These are phyloP conservation scores for Cinclus mexicanus DNA, from an alignment of 2,113 vertebrate genomes.

Conservation along the genomic window DNA sequence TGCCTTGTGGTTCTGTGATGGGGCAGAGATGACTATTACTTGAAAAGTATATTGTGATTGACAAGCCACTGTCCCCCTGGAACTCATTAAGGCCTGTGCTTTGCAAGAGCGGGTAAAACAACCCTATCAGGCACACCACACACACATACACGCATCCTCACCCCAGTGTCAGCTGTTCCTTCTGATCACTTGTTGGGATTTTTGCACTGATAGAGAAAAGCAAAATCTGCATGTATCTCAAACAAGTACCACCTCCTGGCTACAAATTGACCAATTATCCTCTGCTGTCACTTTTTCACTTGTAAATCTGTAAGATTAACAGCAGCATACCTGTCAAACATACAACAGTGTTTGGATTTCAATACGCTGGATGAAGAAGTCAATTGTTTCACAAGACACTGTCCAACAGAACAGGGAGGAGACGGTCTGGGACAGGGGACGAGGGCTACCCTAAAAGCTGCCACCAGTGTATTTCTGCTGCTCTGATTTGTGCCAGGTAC, in stretches of 20 bases:
- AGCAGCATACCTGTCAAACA: not conserved
- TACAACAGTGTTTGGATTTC: not conserved
- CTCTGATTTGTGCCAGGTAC: not conserved
- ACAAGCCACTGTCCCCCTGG: constrained; percentile 82
- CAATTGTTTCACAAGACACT: not conserved
- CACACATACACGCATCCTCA: not conserved
- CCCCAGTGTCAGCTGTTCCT: constrained; percentile 22
- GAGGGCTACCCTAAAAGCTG: not conserved
- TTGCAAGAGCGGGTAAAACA: constrained; percentile 71
- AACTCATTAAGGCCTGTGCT: constrained; percentile 82
- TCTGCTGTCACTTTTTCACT: constrained; percentile 12
- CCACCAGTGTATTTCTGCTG: not conserved
- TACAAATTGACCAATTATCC: constrained; percentile 47
- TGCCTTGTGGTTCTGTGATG: constrained; percentile 85
- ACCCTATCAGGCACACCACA: constrained; percentile 69
- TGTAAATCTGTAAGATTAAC: constrained; percentile 8
- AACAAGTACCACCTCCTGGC: constrained; percentile 39
- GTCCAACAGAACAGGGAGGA: not conserved
- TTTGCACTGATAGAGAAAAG: constrained; percentile 43
- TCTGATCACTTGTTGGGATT: constrained; percentile 72
- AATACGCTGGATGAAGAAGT: not conserved
- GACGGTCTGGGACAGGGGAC: not conserved
- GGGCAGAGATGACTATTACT: constrained; percentile 77
- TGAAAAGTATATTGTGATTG: constrained; percentile 81
- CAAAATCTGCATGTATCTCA: constrained; percentile 27